Conservation (phyloP, 2,113 vertebrate species). For the Phalacrocorax pelagicus region DNA sequence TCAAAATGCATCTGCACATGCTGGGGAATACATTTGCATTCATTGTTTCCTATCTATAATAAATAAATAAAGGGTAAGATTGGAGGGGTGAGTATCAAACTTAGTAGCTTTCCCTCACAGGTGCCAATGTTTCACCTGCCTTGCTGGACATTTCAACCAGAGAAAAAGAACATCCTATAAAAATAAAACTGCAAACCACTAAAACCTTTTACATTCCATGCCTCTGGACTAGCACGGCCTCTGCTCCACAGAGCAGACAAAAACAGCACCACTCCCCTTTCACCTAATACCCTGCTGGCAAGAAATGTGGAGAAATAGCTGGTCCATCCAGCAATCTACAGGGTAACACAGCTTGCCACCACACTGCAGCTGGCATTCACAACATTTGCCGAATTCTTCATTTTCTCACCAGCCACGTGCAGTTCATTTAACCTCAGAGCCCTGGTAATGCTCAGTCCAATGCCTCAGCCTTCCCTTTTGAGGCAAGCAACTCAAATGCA, state of each 20-base stretch:
- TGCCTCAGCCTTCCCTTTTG: background rate
- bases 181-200: background rate
- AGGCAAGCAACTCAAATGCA: background rate
- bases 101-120: background rate
- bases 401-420: background rate
- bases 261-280: background rate
- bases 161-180: background rate
- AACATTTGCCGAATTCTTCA: background rate
- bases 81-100: background rate
- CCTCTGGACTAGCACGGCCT: background rate
- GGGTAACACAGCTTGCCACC: background rate
- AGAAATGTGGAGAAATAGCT: background rate
- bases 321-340: background rate
- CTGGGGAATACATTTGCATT: constrained; percentile 6
- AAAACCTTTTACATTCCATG: background rate
- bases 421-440: background rate
- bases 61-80: background rate
- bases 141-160: background rate
- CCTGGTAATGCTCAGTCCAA: background rate
- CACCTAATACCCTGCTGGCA: background rate
- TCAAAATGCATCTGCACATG: background rate
- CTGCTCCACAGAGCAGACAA: background rate
- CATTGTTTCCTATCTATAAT: background rate
- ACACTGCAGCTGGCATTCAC: background rate
- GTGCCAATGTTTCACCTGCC: background rate